A percentile compares a stretch with the other conserved stretches of the same genome.
Conservation (phyloP, 2,113 vertebrate genomes). For the Scomber scombrus region DNA sequence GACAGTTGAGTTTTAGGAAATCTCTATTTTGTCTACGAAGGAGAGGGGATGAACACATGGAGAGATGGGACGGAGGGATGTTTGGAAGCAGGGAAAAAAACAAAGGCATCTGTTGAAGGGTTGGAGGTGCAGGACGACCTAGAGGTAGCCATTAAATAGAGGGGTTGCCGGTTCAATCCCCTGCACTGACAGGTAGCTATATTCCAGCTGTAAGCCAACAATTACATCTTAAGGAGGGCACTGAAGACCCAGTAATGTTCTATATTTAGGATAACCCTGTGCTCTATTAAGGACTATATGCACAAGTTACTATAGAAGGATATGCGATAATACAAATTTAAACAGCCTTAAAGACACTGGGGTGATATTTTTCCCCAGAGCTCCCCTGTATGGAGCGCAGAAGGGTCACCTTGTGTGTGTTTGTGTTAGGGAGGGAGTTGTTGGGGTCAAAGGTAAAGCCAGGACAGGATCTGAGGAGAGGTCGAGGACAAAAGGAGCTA, state of each 20-base stretch:
- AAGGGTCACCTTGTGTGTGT: conserved; percentile 33
- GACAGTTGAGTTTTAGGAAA: conserved; percentile 10
- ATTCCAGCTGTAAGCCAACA: conserved; percentile 7
- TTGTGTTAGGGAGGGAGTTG: conserved; percentile 18
- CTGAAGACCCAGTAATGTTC: not conserved
- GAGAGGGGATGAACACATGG: not conserved
- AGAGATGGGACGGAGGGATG: conserved; percentile 11
- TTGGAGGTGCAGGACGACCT: conserved; percentile 18
- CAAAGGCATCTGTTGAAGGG: not conserved
- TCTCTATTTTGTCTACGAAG: conserved; percentile 10
- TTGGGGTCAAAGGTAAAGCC: conserved; percentile 51
- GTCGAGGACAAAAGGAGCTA: conserved; percentile 57
- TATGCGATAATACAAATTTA: not conserved
- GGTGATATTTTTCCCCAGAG: conserved; percentile 1
- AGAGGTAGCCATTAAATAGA: conserved; percentile 25
- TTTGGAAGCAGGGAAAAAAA: conserved; percentile 26
- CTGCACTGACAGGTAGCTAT: not conserved
- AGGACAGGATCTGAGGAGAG: conserved; percentile 47
- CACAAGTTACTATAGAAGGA: not conserved
- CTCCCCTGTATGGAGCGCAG: conserved; percentile 12
- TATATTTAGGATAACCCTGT: not conserved
- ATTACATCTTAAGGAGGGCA: not conserved
- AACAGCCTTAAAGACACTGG: not conserved
- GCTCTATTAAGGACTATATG: conserved; percentile 11
- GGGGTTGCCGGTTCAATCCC: conserved; percentile 8